phyloP scores from a whole-genome alignment of 2,888 invertebrate species.

The Pseudeuparius sepicola region DNA sequence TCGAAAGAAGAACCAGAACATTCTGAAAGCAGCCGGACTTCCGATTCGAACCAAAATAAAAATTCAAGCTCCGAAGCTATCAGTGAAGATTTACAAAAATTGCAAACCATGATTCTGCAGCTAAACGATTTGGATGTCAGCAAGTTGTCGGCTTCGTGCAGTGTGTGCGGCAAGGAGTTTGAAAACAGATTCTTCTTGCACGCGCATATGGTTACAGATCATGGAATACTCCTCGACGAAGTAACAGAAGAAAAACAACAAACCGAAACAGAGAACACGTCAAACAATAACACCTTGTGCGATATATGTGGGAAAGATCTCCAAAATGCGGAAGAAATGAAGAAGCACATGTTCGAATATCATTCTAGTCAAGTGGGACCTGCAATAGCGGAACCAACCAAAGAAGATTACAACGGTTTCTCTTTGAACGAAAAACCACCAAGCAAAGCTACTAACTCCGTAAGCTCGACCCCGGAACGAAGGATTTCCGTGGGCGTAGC shows the following conservation, averaged over 20 bases:
- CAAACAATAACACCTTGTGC: conserved; percentile 37
- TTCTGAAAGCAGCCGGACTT: conserved; percentile 2
- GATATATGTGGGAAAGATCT: conserved; percentile 40
- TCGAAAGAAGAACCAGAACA: conserved; percentile 25
- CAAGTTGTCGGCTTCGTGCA: conserved; percentile 46
- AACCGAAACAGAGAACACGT: conserved; percentile 30
- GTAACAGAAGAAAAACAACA: conserved; percentile 34
- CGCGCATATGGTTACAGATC: conserved; percentile 58
- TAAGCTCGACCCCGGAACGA: conserved; percentile 39
- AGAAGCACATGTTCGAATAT: conserved; percentile 58
- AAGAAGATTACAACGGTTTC: conserved; percentile 37
- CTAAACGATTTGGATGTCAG: conserved; percentile 68
- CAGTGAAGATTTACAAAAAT: conserved; percentile 76
- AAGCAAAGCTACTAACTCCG: conserved; percentile 27
- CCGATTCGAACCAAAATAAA: conserved; percentile 23
- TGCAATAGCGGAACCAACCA: conserved; percentile 25
- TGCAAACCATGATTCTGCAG: conserved; percentile 85
- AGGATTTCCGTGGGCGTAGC: conserved; percentile 52
- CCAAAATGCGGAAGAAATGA: conserved; percentile 51
- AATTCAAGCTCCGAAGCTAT: conserved; percentile 49
- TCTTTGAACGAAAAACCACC: conserved; percentile 40
- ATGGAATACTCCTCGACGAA: conserved; percentile 46
- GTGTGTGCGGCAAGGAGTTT: conserved; percentile 60
- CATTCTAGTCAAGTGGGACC: conserved; percentile 41
- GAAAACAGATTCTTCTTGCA: conserved; percentile 62